phyloP scores from a whole-genome alignment of 2,888 invertebrate genomes.

The Mythimna lalbum region DNA sequence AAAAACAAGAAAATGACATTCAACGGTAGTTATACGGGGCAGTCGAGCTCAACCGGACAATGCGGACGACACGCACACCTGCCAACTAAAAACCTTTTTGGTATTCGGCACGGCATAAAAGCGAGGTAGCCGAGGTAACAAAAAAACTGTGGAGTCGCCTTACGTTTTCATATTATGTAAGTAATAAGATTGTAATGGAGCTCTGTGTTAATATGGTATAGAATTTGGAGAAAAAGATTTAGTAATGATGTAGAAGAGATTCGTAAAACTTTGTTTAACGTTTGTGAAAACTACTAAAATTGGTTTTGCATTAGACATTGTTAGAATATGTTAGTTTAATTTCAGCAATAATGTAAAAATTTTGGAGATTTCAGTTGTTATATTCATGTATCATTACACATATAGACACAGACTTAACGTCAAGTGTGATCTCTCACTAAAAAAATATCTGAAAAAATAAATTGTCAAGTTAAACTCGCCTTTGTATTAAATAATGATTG shows the following conservation, averaged over 20 bases:
- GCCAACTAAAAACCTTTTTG: slow-evolving; percentile 66
- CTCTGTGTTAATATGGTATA: slow-evolving; percentile 29
- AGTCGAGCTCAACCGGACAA: slow-evolving; percentile 64
- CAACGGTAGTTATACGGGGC: slow-evolving; percentile 51
- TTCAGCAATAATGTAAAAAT: background rate
- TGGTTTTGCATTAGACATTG: background rate
- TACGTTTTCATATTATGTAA: slow-evolving; percentile 43
- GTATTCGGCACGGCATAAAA: slow-evolving; percentile 60
- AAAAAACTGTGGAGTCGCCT: slow-evolving; percentile 49
- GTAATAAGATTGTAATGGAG: slow-evolving; percentile 55
- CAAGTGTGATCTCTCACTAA: too few relatives aligned
- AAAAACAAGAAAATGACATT: slow-evolving; percentile 68
- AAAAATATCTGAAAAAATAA: too few relatives aligned
- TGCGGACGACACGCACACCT: slow-evolving; percentile 67
- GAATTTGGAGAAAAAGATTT: slow-evolving; percentile 2
- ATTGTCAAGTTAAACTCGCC: background rate
- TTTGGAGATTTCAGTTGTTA: too few relatives aligned
- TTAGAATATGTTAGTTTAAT: background rate
- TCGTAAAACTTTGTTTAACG: background rate
- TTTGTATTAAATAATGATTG: too few relatives aligned
- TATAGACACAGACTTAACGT: too few relatives aligned
- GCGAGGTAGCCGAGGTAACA: slow-evolving; percentile 55
- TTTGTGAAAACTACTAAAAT: background rate
- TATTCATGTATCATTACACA: too few relatives aligned
- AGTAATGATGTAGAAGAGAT: background rate